A percentile compares a stretch with the other conserved stretches of the same genome.
Evolutionary conservation across 1,140 invertebrate species (phyloP).

Genomic region (Formica exsecta): DNA sequence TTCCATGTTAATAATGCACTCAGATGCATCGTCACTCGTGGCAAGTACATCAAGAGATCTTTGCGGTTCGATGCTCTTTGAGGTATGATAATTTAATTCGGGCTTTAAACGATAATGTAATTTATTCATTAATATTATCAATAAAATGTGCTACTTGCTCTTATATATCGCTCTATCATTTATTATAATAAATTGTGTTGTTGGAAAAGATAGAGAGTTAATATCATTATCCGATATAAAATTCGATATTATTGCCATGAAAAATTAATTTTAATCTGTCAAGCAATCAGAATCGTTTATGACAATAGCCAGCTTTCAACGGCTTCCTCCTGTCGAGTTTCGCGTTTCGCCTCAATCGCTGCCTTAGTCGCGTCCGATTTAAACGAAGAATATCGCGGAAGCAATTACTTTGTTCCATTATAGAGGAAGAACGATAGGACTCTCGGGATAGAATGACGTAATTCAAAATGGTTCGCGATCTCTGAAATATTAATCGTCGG

Average conservation of each 20-base stretch:
- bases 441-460: neutral
- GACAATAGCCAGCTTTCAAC: neutral
- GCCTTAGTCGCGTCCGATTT: neutral
- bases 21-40: conserved; percentile 33
- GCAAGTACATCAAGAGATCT: conserved; percentile 28
- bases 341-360: neutral
- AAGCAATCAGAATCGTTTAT: neutral
- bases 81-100: conserved; percentile 15
- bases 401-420: conserved; percentile 16
- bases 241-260: neutral
- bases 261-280: neutral
- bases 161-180: neutral
- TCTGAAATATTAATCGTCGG: neutral
- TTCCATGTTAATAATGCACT: conserved; percentile 66
- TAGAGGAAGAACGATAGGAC: neutral
- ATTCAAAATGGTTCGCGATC: neutral
- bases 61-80: conserved; percentile 34
- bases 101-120: neutral
- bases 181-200: neutral
- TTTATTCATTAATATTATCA: neutral
- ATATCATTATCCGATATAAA: neutral
- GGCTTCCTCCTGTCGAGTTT: neutral
- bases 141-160: conserved; percentile 1
- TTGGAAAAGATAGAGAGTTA: neutral
- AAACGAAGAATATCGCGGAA: neutral